Evolutionary conservation across 2,797 vertebrate species (phyloP).

Genomic region (Acridotheres tristis): DNA sequence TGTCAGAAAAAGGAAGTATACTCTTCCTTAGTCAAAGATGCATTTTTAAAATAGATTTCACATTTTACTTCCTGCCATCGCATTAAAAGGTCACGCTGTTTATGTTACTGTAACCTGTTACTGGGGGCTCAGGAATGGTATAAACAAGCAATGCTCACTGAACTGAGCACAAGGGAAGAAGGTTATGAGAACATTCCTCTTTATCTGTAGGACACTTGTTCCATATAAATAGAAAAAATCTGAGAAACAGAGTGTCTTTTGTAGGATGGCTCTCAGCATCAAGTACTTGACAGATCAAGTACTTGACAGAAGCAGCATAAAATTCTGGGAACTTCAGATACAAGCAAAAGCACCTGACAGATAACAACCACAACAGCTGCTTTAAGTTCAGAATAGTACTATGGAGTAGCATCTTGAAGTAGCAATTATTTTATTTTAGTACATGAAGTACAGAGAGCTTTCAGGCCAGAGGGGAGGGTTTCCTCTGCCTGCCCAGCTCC

Average conservation of each 20-base stretch:
- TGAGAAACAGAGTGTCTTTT: conserved; percentile 36
- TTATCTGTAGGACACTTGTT: conserved; percentile 20
- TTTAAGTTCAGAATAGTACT: not conserved
- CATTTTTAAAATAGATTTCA: conserved; percentile 62
- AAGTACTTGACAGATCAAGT: not conserved
- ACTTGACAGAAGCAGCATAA: conserved; percentile 6
- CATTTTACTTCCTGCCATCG: conserved; percentile 58
- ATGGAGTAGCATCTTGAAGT: not conserved
- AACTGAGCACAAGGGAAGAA: conserved; percentile 13
- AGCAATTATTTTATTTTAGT: not conserved
- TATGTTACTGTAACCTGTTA: conserved; percentile 46
- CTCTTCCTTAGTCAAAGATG: conserved; percentile 56
- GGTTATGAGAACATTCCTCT: conserved; percentile 53
- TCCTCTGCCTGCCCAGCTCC: not conserved
- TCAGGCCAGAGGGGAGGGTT: not conserved
- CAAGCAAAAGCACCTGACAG: conserved; percentile 29
- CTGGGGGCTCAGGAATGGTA: conserved; percentile 33
- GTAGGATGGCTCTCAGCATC: not conserved
- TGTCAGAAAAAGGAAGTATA: conserved; percentile 63
- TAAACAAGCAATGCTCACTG: conserved; percentile 38
- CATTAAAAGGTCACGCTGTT: conserved; percentile 64
- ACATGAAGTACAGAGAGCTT: not conserved
- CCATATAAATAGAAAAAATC: conserved; percentile 40
- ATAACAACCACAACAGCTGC: not conserved
- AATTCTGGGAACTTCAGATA: conserved; percentile 9